These are phyloP conservation scores for Leptonema lineaticorne DNA, from an alignment of 1,140 invertebrate species.

Conservation along the genomic window DNA sequence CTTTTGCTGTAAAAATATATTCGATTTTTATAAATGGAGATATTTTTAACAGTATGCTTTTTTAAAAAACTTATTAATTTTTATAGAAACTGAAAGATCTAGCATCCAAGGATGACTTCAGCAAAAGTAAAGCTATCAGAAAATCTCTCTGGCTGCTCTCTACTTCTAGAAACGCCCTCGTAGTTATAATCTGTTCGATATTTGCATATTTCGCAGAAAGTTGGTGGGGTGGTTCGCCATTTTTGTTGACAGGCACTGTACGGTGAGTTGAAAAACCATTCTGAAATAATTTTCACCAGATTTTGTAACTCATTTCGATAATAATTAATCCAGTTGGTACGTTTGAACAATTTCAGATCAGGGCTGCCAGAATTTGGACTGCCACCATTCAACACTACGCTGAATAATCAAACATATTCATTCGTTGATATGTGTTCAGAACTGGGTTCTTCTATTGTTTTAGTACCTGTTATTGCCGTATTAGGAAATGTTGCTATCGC, in stretches of 20 bases:
- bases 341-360: slow-evolving; percentile 48
- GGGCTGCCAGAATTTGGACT: slow-evolving; percentile 64
- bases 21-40: no score
- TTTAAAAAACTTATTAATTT: slow-evolving; percentile 22
- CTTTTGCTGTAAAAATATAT: no score
- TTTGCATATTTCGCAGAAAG: slow-evolving; percentile 58
- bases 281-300: slow-evolving; percentile 17
- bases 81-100: slow-evolving; percentile 68
- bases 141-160: slow-evolving; percentile 73
- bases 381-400: slow-evolving; percentile 64
- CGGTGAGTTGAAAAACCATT: slow-evolving; percentile 47
- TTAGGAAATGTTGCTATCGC: slow-evolving; percentile 84
- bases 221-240: slow-evolving; percentile 46
- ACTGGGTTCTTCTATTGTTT: slow-evolving; percentile 71
- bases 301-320: slow-evolving; percentile 36
- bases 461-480: slow-evolving; percentile 80
- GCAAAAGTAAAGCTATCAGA: slow-evolving; percentile 55
- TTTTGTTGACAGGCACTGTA: slow-evolving; percentile 53
- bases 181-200: slow-evolving; percentile 70
- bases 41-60: no score
- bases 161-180: slow-evolving; percentile 77
- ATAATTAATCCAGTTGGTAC: slow-evolving; percentile 7
- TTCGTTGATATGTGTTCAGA: slow-evolving; percentile 70
- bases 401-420: slow-evolving; percentile 60
- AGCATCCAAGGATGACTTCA: slow-evolving; percentile 46